Percentiles rank a stretch among this genome's conserved stretches.
These are phyloP conservation scores for Alaudala cheleensis DNA, from an alignment of 2,113 vertebrate genomes.

Conservation along the genomic window DNA sequence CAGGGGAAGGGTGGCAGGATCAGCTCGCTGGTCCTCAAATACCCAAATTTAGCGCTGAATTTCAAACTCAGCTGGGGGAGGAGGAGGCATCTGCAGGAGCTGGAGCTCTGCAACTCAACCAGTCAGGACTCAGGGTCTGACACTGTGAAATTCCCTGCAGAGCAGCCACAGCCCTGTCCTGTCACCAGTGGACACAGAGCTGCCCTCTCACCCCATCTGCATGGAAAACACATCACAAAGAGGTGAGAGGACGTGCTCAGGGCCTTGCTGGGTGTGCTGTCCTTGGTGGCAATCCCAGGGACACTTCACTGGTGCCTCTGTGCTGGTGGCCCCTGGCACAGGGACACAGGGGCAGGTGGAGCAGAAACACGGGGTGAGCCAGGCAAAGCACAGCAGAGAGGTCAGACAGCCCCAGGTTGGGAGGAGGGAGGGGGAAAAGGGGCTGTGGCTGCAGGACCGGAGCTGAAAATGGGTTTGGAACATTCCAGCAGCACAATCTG, in stretches of 20 bases:
- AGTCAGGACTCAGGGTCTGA: fast-evolving
- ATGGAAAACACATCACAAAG: fast-evolving
- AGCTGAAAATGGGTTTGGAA: not conserved
- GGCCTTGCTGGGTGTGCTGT: no score
- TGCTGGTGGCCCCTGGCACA: not conserved
- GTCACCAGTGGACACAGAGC: not conserved
- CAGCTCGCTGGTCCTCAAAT: not conserved
- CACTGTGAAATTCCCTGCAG: not conserved
- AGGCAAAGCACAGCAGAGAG: not conserved
- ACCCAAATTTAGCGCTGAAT: not conserved
- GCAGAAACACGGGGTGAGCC: not conserved
- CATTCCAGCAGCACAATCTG: fast-evolving
- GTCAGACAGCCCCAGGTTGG: fast-evolving
- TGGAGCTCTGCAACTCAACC: not conserved
- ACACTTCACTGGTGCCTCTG: not conserved
- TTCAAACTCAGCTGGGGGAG: not conserved
- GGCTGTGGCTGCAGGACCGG: not conserved
- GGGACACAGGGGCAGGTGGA: not conserved
- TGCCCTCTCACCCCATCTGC: not conserved
- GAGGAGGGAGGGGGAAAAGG: not conserved
- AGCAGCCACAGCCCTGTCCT: not conserved
- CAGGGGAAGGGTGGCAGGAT: not conserved
- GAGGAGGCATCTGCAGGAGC: not conserved
- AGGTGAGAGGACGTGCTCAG: fast-evolving
- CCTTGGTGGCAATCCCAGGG: fast-evolving